Conservation (phyloP, 2,797 vertebrate species). For the Paguma larvata region DNA sequence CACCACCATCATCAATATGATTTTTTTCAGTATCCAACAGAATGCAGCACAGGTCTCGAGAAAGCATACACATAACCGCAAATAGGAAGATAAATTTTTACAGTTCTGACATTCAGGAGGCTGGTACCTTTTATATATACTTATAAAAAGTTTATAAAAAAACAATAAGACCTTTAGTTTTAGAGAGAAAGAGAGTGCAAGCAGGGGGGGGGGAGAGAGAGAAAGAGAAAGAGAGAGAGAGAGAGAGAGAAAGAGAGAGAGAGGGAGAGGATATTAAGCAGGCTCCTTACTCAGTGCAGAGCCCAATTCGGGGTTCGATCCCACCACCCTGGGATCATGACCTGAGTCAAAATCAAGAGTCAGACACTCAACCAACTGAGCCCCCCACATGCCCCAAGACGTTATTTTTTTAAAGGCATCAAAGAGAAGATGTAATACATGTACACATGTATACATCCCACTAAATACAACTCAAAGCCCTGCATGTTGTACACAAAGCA, state of each 20-base stretch:
- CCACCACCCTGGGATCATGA: too few relatives aligned
- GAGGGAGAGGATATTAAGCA: too few relatives aligned
- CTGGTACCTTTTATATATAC: constrained; percentile 17
- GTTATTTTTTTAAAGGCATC: not conserved
- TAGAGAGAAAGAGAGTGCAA: too few relatives aligned
- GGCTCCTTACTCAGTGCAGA: too few relatives aligned
- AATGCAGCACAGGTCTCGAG: not conserved
- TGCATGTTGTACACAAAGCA: not conserved
- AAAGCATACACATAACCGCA: not conserved
- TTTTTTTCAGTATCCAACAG: not conserved
- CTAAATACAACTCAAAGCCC: not conserved
- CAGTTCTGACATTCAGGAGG: not conserved
- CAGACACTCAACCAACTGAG: too few relatives aligned
- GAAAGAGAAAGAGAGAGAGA: too few relatives aligned
- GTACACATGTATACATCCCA: too few relatives aligned
- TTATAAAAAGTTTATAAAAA: not conserved
- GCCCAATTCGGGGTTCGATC: too few relatives aligned
- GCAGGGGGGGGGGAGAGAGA: too few relatives aligned
- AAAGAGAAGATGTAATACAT: not conserved
- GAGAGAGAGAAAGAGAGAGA: too few relatives aligned
- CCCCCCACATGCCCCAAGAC: too few relatives aligned
- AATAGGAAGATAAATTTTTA: not conserved
- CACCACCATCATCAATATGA: not conserved
- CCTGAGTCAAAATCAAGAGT: too few relatives aligned
- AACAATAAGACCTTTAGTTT: not conserved